A percentile compares a stretch with the other conserved stretches of the same genome.
These are phyloP conservation scores for Eurosta solidaginis DNA, from an alignment of 1,140 invertebrate species.

Conservation along the genomic window DNA sequence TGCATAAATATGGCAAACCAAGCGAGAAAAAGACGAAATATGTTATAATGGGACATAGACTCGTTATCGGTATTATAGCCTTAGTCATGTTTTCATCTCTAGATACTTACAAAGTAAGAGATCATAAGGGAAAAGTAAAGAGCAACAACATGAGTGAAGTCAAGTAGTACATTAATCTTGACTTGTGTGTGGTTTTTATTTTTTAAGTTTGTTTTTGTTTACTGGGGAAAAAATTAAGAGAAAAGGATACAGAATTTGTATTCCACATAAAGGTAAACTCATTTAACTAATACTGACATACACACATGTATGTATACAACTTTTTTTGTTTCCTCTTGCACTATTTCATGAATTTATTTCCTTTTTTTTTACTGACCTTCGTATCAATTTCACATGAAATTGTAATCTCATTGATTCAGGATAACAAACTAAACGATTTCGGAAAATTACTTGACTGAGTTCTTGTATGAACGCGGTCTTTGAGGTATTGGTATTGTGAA, in stretches of 20 bases:
- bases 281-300: not conserved
- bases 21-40: too few relatives aligned
- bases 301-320: not conserved
- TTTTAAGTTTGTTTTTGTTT: too few relatives aligned
- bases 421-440: constrained; percentile 2
- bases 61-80: too few relatives aligned
- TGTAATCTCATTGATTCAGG: not conserved
- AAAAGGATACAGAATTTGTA: not conserved
- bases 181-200: too few relatives aligned
- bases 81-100: too few relatives aligned
- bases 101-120: too few relatives aligned
- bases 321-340: not conserved
- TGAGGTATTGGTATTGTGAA: not conserved
- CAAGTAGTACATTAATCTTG: too few relatives aligned
- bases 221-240: not conserved
- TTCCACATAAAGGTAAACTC: not conserved
- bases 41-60: too few relatives aligned
- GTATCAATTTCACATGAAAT: constrained; percentile 21
- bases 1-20: too few relatives aligned
- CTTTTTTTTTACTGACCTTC: not conserved
- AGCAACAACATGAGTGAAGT: too few relatives aligned
- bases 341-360: not conserved
- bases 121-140: too few relatives aligned
- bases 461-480: not conserved
- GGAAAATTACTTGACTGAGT: not conserved